A percentile compares a stretch with the other conserved stretches of the same genome.
These are phyloP conservation scores for Melanotaenia boesemani DNA, from an alignment of 2,797 vertebrate genomes.

Conservation along the genomic window DNA sequence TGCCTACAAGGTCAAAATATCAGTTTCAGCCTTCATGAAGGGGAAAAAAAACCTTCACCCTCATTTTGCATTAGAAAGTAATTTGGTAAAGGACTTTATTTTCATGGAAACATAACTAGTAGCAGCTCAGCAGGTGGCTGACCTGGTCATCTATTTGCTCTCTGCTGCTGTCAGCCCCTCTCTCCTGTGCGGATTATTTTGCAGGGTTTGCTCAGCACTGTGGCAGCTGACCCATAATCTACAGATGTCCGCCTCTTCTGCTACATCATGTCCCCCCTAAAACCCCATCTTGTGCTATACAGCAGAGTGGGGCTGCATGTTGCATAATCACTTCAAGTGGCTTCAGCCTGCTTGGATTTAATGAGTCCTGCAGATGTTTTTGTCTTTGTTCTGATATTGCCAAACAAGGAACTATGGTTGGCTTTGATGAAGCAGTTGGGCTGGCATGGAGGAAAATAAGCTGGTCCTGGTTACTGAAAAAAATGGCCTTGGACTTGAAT, in stretches of 20 bases:
- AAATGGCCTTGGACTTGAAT: conserved; percentile 46
- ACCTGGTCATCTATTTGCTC: conserved; percentile 38
- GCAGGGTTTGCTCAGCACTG: conserved; percentile 30
- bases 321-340: conserved; percentile 34
- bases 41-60: conserved; percentile 24
- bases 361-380: conserved; percentile 37
- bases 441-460: conserved; percentile 45
- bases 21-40: conserved; percentile 28
- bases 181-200: conserved; percentile 20
- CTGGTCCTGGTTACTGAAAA: conserved; percentile 50
- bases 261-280: conserved; percentile 4
- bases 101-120: conserved; percentile 37
- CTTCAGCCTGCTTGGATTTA: conserved; percentile 42
- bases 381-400: conserved; percentile 33
- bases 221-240: conserved; percentile 39
- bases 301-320: conserved; percentile 25
- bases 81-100: conserved; percentile 8
- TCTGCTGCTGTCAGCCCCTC: conserved; percentile 31
- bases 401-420: conserved; percentile 69
- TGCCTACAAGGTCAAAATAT: conserved; percentile 40
- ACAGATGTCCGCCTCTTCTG: conserved; percentile 2
- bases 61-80: conserved; percentile 28
- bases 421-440: conserved; percentile 37
- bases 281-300: conserved; percentile 10
- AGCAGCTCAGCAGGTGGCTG: conserved; percentile 36